Evolutionary conservation across 2,113 vertebrate genomes (phyloP).

Genomic region (Paramisgurnus dabryanus): DNA sequence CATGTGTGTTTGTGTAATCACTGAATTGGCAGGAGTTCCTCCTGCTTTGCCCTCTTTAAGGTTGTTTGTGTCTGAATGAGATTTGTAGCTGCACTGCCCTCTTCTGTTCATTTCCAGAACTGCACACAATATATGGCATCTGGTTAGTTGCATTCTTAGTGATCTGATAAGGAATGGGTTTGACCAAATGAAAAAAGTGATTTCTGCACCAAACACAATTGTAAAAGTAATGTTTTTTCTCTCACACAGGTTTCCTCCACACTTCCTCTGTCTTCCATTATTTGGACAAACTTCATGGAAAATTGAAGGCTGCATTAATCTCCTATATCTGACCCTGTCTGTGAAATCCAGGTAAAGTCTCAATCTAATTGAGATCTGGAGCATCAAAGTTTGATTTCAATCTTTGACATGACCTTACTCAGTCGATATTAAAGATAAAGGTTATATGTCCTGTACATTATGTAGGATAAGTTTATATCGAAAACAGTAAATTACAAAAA

Average conservation of each 20-base stretch:
- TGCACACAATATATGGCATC: not conserved
- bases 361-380: no score
- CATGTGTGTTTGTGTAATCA: constrained; percentile 33
- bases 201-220: not conserved
- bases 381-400: no score
- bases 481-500: no score
- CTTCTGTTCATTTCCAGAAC: constrained; percentile 32
- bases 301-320: no score
- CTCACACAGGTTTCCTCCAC: not conserved
- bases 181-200: not conserved
- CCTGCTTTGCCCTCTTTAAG: constrained; percentile 5
- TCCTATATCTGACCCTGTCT: no score
- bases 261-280: not conserved
- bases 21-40: constrained; percentile 8
- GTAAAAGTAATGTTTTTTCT: not conserved
- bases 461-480: no score
- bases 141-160: not conserved
- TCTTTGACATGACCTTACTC: no score
- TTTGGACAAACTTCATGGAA: not conserved
- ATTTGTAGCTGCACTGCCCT: constrained; percentile 37
- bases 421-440: no score
- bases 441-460: no score
- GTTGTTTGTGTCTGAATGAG: constrained; percentile 20
- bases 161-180: not conserved
- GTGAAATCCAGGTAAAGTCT: no score